phyloP scores from a whole-genome alignment of 2,888 invertebrate genomes.

The Zygaena filipendulae region DNA sequence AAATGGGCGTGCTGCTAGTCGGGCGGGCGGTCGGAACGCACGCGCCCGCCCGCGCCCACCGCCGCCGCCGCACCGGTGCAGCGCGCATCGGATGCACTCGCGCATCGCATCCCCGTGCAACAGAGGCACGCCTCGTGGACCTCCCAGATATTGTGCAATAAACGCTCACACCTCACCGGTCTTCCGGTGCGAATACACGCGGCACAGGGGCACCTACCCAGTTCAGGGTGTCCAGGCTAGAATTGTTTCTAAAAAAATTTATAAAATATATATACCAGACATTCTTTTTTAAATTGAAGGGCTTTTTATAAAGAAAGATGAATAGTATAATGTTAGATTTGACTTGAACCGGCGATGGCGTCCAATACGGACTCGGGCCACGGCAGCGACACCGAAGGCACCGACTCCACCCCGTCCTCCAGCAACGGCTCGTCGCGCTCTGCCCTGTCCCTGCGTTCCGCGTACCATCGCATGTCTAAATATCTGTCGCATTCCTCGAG shows the following conservation, averaged over 20 bases:
- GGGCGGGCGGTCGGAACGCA: constrained; percentile 34
- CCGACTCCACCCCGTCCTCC: constrained; percentile 9
- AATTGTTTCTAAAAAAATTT: too few species aligned
- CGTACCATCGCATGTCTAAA: constrained; percentile 21
- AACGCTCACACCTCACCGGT: constrained; percentile 28
- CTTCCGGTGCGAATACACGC: constrained; percentile 26
- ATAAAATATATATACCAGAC: too few species aligned
- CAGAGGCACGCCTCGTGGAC: constrained; percentile 32
- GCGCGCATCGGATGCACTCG: too few species aligned
- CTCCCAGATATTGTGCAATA: too few species aligned
- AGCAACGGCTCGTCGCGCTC: constrained; percentile 10
- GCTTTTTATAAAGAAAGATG: too few species aligned
- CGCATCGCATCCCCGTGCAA: constrained; percentile 31
- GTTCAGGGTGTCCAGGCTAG: too few species aligned
- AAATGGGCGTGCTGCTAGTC: constrained; percentile 23
- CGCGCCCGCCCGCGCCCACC: constrained; percentile 33
- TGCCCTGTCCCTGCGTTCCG: constrained; percentile 18
- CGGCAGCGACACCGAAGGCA: too few species aligned
- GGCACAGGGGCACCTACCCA: too few species aligned
- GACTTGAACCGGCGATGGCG: too few species aligned
- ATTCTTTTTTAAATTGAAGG: too few species aligned
- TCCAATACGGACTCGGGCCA: constrained; percentile 14
- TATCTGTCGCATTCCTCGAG: constrained; percentile 17
- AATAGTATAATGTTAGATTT: too few species aligned
- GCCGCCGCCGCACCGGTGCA: constrained; percentile 20